A percentile compares a stretch with the other conserved stretches of the same genome.
These are phyloP conservation scores for Caenorhabditis brenneri DNA, from an alignment of 1,140 invertebrate genomes.

Conservation along the genomic window DNA sequence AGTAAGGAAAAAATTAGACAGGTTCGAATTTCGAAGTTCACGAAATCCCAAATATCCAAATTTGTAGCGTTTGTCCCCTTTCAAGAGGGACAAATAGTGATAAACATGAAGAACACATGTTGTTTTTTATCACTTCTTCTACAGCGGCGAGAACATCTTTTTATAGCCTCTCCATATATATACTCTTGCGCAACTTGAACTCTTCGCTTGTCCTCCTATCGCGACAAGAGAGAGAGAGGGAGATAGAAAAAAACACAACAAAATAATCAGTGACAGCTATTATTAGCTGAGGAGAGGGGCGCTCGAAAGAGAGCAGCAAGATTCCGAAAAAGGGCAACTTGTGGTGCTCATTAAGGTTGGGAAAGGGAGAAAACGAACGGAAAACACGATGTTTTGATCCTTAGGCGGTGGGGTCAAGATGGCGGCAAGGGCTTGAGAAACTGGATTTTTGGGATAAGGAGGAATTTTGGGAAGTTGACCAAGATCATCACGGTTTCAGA, in stretches of 20 bases:
- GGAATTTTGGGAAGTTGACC: no score
- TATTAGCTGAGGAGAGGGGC: neutral
- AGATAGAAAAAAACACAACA: neutral
- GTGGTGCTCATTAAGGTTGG: neutral
- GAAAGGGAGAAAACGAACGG: neutral
- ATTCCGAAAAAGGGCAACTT: neutral
- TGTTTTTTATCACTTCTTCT: neutral
- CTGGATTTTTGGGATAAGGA: no score
- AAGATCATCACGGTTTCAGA: no score
- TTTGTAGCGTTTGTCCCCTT: no score
- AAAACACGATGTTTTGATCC: neutral
- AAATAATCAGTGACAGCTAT: neutral
- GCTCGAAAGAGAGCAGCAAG: neutral
- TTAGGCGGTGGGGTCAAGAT: no score
- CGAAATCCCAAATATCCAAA: no score
- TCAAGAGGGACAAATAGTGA: neutral
- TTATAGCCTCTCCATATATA: neutral
- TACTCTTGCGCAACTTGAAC: slow-evolving; percentile 15
- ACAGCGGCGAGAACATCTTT: neutral
- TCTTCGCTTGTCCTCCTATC: no score
- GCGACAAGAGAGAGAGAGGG: no score
- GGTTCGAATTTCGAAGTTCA: no score
- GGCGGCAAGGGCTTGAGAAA: no score
- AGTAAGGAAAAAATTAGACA: neutral
- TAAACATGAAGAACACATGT: slow-evolving; percentile 26